Evolutionary conservation across 37 sponge, comb jelly and placozoan genomes (phyloP).

Genomic region (Amphimedon queenslandica): DNA sequence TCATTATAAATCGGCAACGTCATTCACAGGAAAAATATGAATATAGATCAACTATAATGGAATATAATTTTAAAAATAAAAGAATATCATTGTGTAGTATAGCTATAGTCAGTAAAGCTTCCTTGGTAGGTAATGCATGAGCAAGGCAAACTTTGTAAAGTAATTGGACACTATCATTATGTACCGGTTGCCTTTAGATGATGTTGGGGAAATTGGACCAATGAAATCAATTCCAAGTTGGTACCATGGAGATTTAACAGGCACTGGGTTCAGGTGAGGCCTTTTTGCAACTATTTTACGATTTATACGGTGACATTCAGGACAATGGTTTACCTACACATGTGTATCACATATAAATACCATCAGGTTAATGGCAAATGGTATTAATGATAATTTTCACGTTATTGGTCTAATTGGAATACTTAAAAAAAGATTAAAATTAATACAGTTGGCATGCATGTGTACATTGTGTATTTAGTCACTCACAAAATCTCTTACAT

Average conservation of each 20-base stretch:
- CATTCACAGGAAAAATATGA: no score
- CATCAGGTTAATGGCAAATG: no score
- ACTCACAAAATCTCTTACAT: not conserved
- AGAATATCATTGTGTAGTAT: not conserved
- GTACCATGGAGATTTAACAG: not conserved
- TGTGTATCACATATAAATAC: no score
- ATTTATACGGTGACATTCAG: not conserved
- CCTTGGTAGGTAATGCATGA: slow-evolving; percentile 9
- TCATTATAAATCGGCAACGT: no score
- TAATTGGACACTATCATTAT: slow-evolving; percentile 13
- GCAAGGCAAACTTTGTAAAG: slow-evolving; percentile 15
- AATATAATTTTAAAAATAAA: not conserved
- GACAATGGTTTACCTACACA: not conserved
- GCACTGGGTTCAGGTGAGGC: not conserved
- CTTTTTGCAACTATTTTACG: not conserved
- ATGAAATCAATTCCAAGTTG: not conserved
- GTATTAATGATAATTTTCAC: not conserved
- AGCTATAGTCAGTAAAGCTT: not conserved
- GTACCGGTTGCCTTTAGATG: slow-evolving; percentile 9
- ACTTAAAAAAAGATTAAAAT: no score
- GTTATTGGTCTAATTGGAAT: not conserved
- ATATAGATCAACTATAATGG: not conserved
- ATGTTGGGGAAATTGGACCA: not conserved
- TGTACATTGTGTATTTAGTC: no score
- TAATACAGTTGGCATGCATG: no score